Conservation (phyloP, 2,888 invertebrate species). For the Kuschelorhynchus macadamiae region DNA sequence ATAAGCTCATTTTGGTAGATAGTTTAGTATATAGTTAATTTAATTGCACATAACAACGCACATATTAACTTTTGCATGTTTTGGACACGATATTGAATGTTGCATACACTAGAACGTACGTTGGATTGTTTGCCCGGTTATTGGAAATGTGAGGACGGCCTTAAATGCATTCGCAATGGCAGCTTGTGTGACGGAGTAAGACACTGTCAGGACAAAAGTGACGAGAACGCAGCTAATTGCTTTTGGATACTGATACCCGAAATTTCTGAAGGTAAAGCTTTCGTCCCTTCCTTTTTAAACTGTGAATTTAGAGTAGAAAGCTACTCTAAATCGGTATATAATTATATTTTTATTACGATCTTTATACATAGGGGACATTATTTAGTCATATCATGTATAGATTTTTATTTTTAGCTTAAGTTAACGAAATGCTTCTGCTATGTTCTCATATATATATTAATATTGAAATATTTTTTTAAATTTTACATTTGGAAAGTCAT, state of each 20-base stretch:
- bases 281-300: not conserved
- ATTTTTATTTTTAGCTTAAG: too few relatives aligned
- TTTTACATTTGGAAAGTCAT: too few relatives aligned
- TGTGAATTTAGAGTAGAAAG: too few relatives aligned
- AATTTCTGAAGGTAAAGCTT: conserved; percentile 51
- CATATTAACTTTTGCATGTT: conserved; percentile 23
- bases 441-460: too few relatives aligned
- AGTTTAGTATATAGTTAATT: conserved; percentile 9
- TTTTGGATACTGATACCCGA: conserved; percentile 17
- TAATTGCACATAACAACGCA: conserved; percentile 13
- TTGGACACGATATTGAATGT: conserved; percentile 8
- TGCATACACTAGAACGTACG: conserved; percentile 28
- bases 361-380: too few relatives aligned
- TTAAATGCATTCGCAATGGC: conserved; percentile 69
- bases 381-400: too few relatives aligned
- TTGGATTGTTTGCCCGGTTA: conserved; percentile 69
- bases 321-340: too few relatives aligned
- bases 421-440: too few relatives aligned
- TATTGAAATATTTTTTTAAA: too few relatives aligned
- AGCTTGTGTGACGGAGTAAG: conserved; percentile 71
- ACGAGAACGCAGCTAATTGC: conserved; percentile 67
- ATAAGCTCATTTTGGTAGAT: too few relatives aligned
- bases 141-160: conserved; percentile 72
- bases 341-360: too few relatives aligned
- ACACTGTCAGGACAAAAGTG: conserved; percentile 73